Evolutionary conservation across 2,888 invertebrate genomes (phyloP), one percentile per base, ranked within the genome.

Genomic region (Drosophila paramelanica): DNA sequence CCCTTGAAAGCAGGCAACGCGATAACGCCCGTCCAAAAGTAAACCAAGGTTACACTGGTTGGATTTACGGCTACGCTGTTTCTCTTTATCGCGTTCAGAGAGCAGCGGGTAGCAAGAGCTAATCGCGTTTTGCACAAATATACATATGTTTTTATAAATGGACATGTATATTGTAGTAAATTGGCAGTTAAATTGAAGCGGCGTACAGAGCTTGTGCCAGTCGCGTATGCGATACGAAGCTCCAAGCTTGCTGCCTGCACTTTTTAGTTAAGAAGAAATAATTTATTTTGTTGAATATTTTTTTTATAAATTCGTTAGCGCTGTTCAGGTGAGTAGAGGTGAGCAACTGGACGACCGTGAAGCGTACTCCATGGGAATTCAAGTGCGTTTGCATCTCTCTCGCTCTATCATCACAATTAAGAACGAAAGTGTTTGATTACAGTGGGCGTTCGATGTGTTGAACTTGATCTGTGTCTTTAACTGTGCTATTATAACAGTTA

Each of bases 1-100:
- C 14, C 14, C 31, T 38, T 2, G 42, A 52, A 50, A 11, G 43
- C 38, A 46, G 13, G 13, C 14, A 20, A 11, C 20, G 27, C 13
- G 84, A 86, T 86, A 81, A 79, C 45, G 41, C 36, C 11, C 20
- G 7, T 36, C 62, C 17, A 55, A 70, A 81, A 70, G 77, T 80
- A 80, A 67, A 55, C 88, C 84, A 82, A 87, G 87, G 89, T 67
- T 84, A 53, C 27, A 23, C 6, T 27, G n/a, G 27, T 31, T 47
- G 3, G 8, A 14, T 27, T 27, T 36, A 46, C 43, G 46, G 25
- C 17, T 49, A 20, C 13, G 50, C 20, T 52, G 36, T 14, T 56
- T 52, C 49, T 72, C 87, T 85, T 79, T 67, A 72, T 71, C 67
- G 59, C 67, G 61, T 14, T 42, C 60, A 65, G 81, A 78, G 67